Percentiles rank a stretch among this genome's conserved stretches.
phyloP scores from a whole-genome alignment of 2,797 vertebrate species.

The Oryzias sinensis region DNA sequence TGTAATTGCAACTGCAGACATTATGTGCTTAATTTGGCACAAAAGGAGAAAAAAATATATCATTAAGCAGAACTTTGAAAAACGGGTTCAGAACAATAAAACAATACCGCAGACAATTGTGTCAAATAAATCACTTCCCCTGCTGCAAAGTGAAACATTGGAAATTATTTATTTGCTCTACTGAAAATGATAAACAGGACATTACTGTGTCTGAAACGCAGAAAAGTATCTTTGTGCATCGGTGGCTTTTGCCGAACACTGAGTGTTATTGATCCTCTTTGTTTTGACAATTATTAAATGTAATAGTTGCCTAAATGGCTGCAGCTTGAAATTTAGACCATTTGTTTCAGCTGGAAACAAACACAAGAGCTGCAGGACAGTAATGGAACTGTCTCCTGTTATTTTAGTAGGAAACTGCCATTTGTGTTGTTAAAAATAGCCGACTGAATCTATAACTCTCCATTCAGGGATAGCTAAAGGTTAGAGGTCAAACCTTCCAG shows the following conservation, averaged over 20 bases:
- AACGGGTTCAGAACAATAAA: constrained; percentile 15
- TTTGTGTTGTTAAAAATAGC: constrained; percentile 49
- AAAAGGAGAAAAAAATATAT: constrained; percentile 34
- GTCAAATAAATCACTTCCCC: constrained; percentile 26
- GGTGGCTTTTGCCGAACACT: constrained; percentile 54
- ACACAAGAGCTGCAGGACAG: constrained; percentile 59
- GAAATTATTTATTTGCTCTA: constrained; percentile 33
- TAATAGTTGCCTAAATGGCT: constrained; percentile 66
- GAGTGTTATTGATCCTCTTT: constrained; percentile 57
- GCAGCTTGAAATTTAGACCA: constrained; percentile 38
- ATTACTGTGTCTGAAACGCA: constrained; percentile 39
- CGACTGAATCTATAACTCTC: constrained; percentile 63
- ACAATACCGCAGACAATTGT: constrained; percentile 12
- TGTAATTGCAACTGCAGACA: constrained; percentile 57
- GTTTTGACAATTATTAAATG: constrained; percentile 70
- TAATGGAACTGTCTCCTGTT: constrained; percentile 58
- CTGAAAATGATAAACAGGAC: constrained; percentile 18
- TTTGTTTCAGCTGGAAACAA: constrained; percentile 42
- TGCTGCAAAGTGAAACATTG: constrained; percentile 7
- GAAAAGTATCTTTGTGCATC: constrained; percentile 49
- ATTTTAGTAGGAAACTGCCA: constrained; percentile 45
- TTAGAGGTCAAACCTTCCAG: constrained; percentile 69
- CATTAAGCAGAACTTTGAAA: constrained; percentile 26
- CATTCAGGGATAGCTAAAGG: constrained; percentile 66
- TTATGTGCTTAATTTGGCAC: constrained; percentile 55